Evolutionary conservation across 2,113 vertebrate species (phyloP), one percentile per base, ranked within the genome.

Genomic region (Merops nubicus): DNA sequence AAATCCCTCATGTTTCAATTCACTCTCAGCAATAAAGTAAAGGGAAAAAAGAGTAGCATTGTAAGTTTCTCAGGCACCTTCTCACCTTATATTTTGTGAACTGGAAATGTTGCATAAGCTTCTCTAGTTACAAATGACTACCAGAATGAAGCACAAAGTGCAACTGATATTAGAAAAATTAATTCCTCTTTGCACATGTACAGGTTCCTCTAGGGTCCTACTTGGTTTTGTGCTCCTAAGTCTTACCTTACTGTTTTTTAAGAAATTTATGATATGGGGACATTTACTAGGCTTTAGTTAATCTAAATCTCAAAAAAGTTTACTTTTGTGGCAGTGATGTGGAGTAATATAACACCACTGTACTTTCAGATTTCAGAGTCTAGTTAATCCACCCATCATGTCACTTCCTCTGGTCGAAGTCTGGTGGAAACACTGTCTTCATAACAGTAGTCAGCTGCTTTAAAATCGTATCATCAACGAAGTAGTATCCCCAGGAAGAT

Each of bases 401-500:
- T 70, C 45, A 67, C 62, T 85, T 75, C 38, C 43, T 77, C 28
- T 75, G 28, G 8, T 47, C 6, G 15, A 4, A 81, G 53, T 77
- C 28, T 75, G 28, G 8, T 47, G 7, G 15, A 4, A 81, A 57
- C 8, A 53, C 38, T 53, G 65, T 12, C 36, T 73, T 95, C 89
- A 82, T 40, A 57, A 57, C 62, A n/a, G 45, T 12, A 50, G 68
- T 95, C n/a, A 90, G 53, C 51, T 91, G 33, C 79, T 93, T 88
- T 22, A 26, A 89, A 95, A 96, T 92, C 11, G 16, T 51, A 92
- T 94, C 22, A 92, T 72, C 33, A 59, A 65, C 91, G 59, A 85
- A 68, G 54, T 94, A 88, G 12, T 56, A 9, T 40, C 92, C 10
- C 26, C 9, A 88, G 12, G 38, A 56, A 96, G 93, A 91, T 72